Evolutionary conservation across 2,888 invertebrate species (phyloP), one percentile per base, ranked within the genome.

Genomic region (Priocnemis perturbator): DNA sequence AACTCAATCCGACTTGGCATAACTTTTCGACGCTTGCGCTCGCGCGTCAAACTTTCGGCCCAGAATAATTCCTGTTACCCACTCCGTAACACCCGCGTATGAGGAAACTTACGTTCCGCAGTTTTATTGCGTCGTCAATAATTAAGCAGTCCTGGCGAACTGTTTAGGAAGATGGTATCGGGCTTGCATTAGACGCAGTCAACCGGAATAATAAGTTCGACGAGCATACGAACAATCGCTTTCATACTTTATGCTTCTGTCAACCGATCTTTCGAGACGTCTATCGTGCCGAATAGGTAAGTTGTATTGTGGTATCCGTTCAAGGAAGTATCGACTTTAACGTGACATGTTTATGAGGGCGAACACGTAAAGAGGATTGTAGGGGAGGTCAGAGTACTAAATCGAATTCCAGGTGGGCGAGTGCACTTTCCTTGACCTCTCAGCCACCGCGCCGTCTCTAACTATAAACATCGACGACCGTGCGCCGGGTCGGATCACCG

Each of bases 341-440:
- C 37, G 14, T 11, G 37, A 37, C 11, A 37, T 37, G 37, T 37
- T 37, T 37, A 37, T 11, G 37, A 37, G 7, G 7, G 37, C 37
- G 37, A 9, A 9, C 37, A 11, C 37, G 37, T 11, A 37, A 37
- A 37, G 37, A 5, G 37, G 4, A 37, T 37, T 9, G 37, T 26
- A 26, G 37, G 14, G 37, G 37, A 37, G 37, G 37, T 37, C 37
- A 11, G 37, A 37, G 37, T 37, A 37, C 37, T 19, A 55, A 55
- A 55, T 55, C 55, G 15, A 58, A 59, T 59, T 58, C 50, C 30
- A 53, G 48, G 59, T 70, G 50, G 60, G 52, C 59, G 60, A 62
- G 58, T 50, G 62, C 62, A 66, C 63, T 73, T 67, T 69, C 64
- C 57, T 64, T 44, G 69, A 67, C 59, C 67, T 50, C 50, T 50